phyloP scores from a whole-genome alignment of 1,140 invertebrate species.

The Lordiphosa clarofinis region DNA sequence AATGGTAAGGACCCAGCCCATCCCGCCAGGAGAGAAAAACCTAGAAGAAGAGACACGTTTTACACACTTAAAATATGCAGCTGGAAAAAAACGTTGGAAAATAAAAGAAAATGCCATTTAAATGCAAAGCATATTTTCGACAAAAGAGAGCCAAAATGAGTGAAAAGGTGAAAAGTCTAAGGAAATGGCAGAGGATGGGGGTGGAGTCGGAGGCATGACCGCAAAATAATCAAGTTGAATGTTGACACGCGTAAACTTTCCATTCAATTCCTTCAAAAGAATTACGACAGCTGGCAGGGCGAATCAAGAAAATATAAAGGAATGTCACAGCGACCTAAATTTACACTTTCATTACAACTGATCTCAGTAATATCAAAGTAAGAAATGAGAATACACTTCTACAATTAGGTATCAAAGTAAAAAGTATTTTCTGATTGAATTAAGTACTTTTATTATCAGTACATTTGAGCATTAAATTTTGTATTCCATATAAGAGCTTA shows the following conservation, averaged over 20 bases:
- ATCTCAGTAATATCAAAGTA: no score
- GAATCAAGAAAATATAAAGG: neutral
- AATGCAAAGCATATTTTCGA: slow-evolving; percentile 70
- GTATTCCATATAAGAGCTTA: no score
- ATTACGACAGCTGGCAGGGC: neutral
- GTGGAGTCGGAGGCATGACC: neutral
- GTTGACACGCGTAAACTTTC: slow-evolving; percentile 38
- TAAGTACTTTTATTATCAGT: no score
- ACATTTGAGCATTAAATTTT: no score
- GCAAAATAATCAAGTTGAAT: slow-evolving; percentile 45
- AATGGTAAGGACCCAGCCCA: slow-evolving; percentile 43
- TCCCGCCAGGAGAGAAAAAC: slow-evolving; percentile 1
- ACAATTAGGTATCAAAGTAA: no score
- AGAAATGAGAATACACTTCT: no score
- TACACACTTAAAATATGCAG: slow-evolving; percentile 54
- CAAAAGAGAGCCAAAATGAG: slow-evolving; percentile 24
- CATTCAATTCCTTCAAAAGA: slow-evolving; percentile 2
- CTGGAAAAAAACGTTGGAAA: slow-evolving; percentile 25
- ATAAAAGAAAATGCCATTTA: slow-evolving; percentile 51
- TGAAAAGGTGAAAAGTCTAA: slow-evolving; percentile 35
- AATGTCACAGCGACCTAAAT: no score
- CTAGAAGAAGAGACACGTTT: slow-evolving; percentile 24
- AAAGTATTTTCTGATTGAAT: no score
- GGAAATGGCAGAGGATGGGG: neutral
- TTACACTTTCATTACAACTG: no score